Base-by-base conservation (phyloP, 2,113 vertebrate species). In the Pseudorasbora parva region DNA sequence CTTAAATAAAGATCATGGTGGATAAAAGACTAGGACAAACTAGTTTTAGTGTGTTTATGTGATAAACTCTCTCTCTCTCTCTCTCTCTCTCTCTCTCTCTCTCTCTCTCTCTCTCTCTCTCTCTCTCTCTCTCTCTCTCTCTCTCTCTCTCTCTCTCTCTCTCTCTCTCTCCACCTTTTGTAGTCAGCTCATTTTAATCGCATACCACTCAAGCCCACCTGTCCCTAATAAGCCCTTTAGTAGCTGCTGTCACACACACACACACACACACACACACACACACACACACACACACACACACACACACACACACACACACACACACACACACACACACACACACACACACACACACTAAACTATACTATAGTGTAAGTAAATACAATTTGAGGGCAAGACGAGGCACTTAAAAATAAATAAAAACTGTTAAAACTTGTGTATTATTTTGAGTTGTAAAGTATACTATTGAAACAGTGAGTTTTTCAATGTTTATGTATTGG, bases 201-300 rank as follows among this genome's bases (percentile, higher is more conserved):
- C 91, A 92, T 84, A 78, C 17, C 78, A 91, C 92, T 91, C 91
- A 91, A 88, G 92, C 90, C 93, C 94, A 95, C 94, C 94, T 95
- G 94, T 93, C 93, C 89, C 91, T 95, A 95, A 96, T 95, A 94
- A 95, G 91, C 92, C 87, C n/a, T 59, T 79, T 56, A 72, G 81
- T 74, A 30, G 3, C 37, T 45, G 93, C 93, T 92, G 91, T 93
- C 92, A 94, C 90, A 92, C 92, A 93, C 64, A 79, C n/a, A 79
- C 15, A 0, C 4, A 49, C 12, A 49, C 47, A 45, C 25, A 66
- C 81, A 79, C 54, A 82, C 62, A 21, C 41, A 56, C 27, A 49
- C 62, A 51, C 14, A 27, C n/a, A n/a, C n/a, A n/a, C n/a, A n/a
- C n/a, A n/a, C n/a, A n/a, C n/a, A n/a, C 92, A 94, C 90, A 92